Evolutionary conservation across 2,797 vertebrate genomes (phyloP), one percentile per base, ranked within the genome.

Genomic region (Ciconia nigra): DNA sequence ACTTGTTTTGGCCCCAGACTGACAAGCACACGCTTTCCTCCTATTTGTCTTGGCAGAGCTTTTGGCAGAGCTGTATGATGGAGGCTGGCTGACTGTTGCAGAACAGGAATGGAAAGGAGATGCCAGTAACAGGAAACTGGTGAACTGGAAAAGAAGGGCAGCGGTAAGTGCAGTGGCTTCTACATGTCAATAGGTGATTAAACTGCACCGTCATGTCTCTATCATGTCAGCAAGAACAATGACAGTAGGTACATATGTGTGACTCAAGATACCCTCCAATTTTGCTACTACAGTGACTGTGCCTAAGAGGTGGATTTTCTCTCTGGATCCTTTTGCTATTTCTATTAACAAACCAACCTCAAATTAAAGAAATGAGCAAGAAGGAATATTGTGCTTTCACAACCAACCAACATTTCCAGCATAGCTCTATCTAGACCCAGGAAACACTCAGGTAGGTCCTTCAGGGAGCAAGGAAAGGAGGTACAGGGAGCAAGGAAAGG

Each of bases 31-130:
- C 5, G 0, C 93, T 90, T 93, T 77, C 55, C 69, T 90, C 83
- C 58, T 96, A 69, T 95, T 96, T 93, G 76, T 85, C 94, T 96
- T 96, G 96, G 96, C 96, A 97, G 70, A 83, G 85, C 54, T 91
- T 71, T 92, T 96, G 96, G 54, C 69, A 98, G 98, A 98, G 91
- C 83, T 90, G 59, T 22, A 2, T 98, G 93, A 96, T 98, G 90
- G 93, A 96, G 20, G 67, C 55, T 92, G 96, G 72, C 42, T 85
- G 92, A 55, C 62, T 97, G 26, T 57, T 95, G 62, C 97, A 97
- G 90, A 98, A 86, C 61, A 97, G 96, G 95, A 89, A 95, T 13
- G 87, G 89, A 52, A 98, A 98, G 87, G 87, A 98, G 71, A 96
- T 96, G 74, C 96, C 91, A 69, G 81, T 93, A 85, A 96, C 81